Evolutionary conservation across 2,888 invertebrate species (phyloP).

Genomic region (Harpalus rufipes): DNA sequence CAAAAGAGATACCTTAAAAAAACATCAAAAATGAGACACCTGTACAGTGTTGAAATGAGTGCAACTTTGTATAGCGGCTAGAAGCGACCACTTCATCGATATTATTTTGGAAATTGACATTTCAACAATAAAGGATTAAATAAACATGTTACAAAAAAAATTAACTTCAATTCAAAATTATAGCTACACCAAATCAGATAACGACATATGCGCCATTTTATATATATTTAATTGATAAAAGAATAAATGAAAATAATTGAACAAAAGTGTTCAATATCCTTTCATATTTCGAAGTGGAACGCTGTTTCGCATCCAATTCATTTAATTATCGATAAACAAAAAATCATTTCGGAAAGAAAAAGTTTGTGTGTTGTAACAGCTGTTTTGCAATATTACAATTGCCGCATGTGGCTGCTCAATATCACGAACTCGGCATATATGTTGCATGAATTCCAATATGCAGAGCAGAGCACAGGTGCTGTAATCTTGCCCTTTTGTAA

Average conservation of each 20-base stretch:
- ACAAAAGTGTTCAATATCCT: neutral
- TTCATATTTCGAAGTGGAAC: neutral
- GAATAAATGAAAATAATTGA: neutral
- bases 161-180: too few species aligned
- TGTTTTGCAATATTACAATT: conserved; percentile 38
- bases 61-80: too few species aligned
- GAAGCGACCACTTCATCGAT: too few species aligned
- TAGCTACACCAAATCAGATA: too few species aligned
- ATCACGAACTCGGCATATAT: conserved; percentile 28
- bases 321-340: conserved; percentile 26
- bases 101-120: too few species aligned
- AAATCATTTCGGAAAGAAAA: conserved; percentile 27
- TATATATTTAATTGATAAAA: neutral
- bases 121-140: too few species aligned
- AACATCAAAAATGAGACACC: too few species aligned
- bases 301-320: neutral
- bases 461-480: conserved; percentile 45
- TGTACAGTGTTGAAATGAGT: too few species aligned
- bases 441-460: conserved; percentile 49
- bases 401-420: conserved; percentile 34
- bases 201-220: neutral
- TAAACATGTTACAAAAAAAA: too few species aligned
- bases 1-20: too few species aligned
- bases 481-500: conserved; percentile 35
- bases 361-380: conserved; percentile 27